Evolutionary conservation across 2,888 invertebrate genomes (phyloP).

Genomic region (Meta bourneti): DNA sequence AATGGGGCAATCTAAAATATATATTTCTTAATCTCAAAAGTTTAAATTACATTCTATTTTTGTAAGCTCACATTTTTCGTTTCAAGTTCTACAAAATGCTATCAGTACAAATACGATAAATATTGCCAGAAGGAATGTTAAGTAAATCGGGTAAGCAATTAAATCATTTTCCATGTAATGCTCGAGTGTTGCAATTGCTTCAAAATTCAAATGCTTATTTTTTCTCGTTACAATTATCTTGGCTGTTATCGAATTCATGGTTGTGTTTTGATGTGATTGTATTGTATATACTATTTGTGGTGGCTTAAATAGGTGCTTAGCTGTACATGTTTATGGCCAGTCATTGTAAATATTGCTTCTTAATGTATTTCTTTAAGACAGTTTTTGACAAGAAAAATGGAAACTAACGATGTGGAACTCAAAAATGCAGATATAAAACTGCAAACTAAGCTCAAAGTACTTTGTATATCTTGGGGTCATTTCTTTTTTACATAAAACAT

Average conservation of each 20-base stretch:
- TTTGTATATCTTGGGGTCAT: constrained; percentile 34
- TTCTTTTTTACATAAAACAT: not conserved
- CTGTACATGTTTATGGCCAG: constrained; percentile 31
- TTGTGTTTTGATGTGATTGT: not conserved
- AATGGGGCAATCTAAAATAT: too few species aligned
- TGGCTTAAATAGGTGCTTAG: constrained; percentile 52
- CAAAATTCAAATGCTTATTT: not conserved
- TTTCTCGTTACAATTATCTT: not conserved
- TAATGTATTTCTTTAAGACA: constrained; percentile 28
- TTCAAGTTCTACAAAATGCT: too few species aligned
- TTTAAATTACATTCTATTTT: too few species aligned
- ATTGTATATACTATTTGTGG: not conserved
- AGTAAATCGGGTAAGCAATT: not conserved
- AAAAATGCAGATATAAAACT: constrained; percentile 56
- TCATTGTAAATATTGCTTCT: not conserved
- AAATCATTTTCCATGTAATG: not conserved
- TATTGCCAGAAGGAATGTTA: too few species aligned
- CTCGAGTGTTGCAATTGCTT: not conserved
- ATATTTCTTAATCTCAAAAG: too few species aligned
- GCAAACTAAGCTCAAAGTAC: constrained; percentile 66
- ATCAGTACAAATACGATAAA: too few species aligned
- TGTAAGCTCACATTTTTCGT: too few species aligned
- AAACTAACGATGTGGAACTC: constrained; percentile 5
- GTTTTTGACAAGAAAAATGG: not conserved
- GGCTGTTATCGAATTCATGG: not conserved